Base-by-base conservation (phyloP, 2,113 vertebrate genomes). In the Mirounga angustirostris region DNA sequence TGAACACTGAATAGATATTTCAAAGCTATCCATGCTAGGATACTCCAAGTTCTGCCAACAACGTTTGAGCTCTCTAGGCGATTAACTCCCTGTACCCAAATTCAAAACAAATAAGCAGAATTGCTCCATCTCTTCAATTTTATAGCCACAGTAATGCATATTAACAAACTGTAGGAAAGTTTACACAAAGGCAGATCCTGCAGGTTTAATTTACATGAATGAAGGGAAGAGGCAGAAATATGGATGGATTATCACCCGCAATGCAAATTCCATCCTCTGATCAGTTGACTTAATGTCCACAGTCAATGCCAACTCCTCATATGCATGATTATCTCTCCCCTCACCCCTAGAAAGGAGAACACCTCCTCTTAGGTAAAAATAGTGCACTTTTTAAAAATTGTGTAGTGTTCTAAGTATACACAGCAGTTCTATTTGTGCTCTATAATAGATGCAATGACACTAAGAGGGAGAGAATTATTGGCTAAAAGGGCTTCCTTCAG, bases 91-190 rank as follows among this genome's bases (percentile, higher is more conserved):
- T 26, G 12, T 81, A 22, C 21, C 26, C 54, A 90, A 87, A 95
- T 82, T 94, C 87, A 94, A 91, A 95, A 50, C 54, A 90, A 93
- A 92, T 95, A 79, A 94, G 30, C 67, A 88, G 30, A 96, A 81
- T 87, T 95, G 22, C 85, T 30, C n/a, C 8, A 91, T 88, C 65
- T 89, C 83, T 71, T 94, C 87, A 73, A 79, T 65, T 54, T 61
- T 67, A 67, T 73, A 93, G 18, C 8, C 21, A 2, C 28, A 78
- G 52, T 33, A 84, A 95, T 46, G 85, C 4, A 46, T 52, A 74
- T 94, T 81, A 80, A 73, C 50, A 91, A 81, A 84, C 30, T 63
- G 4, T 91, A 50, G 18, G 46, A 63, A 94, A 84, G 2, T 92
- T 94, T 90, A 79, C 24, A 76, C 69, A 95, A 96, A 91, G 76